Conservation (phyloP, 2,888 invertebrate genomes). For the Hoplodrina blanda region DNA sequence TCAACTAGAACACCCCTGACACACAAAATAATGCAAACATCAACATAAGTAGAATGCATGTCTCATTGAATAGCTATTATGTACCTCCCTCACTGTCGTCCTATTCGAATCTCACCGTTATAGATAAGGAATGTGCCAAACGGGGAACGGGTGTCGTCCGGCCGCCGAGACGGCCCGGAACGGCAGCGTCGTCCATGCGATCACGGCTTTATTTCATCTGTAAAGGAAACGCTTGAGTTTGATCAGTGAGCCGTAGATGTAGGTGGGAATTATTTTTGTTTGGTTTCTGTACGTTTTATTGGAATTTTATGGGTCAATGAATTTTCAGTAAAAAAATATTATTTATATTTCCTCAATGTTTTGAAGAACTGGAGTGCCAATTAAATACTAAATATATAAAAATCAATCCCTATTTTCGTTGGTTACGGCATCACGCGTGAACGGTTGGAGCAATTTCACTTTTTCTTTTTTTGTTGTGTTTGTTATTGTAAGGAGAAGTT, state of each 20-base stretch:
- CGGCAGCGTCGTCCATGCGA: slow-evolving; percentile 74
- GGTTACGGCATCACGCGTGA: too few species aligned
- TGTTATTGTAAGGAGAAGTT: too few species aligned
- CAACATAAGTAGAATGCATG: slow-evolving; percentile 46
- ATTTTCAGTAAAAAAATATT: slow-evolving; percentile 13
- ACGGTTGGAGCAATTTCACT: too few species aligned
- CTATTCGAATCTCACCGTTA: slow-evolving; percentile 70
- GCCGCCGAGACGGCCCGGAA: slow-evolving; percentile 70
- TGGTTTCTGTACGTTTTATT: slow-evolving; percentile 28
- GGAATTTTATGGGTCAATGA: slow-evolving; percentile 29
- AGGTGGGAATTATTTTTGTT: slow-evolving; percentile 47
- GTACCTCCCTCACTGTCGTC: slow-evolving; percentile 68
- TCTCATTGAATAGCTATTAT: slow-evolving; percentile 59
- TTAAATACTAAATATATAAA: background rate
- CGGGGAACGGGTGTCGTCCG: slow-evolving; percentile 73
- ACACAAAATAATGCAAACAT: slow-evolving; percentile 47
- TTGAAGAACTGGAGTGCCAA: background rate
- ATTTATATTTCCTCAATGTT: background rate
- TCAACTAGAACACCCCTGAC: slow-evolving; percentile 35
- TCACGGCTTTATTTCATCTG: slow-evolving; percentile 78
- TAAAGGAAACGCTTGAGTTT: slow-evolving; percentile 72
- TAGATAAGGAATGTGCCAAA: slow-evolving; percentile 76
- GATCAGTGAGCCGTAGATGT: slow-evolving; percentile 64
- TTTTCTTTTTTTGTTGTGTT: too few species aligned
- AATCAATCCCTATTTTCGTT: too few species aligned